Conservation (phyloP, 2,113 vertebrate species). For the human (Homo sapiens) region DNA sequence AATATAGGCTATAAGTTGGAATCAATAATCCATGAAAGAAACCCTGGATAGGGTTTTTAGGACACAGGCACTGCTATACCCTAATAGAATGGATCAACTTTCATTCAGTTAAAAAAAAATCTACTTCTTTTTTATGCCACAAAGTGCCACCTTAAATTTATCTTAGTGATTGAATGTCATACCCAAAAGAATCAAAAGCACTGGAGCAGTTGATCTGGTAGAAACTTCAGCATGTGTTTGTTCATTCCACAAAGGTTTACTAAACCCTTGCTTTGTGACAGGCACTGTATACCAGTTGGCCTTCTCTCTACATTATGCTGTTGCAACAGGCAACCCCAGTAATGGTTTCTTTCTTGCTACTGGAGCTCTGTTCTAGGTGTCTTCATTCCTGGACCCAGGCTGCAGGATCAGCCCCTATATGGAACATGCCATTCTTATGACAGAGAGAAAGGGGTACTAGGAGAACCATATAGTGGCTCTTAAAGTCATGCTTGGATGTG, state of each 20-base stretch:
- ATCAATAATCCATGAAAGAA: not conserved
- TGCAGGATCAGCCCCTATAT: not conserved
- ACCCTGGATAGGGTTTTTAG: not conserved
- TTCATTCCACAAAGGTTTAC: not conserved
- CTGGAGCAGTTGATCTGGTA: not conserved
- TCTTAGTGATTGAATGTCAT: not conserved
- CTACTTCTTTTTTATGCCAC: not conserved
- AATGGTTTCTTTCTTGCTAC: not conserved
- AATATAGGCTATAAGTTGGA: not conserved
- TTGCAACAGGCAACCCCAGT: not conserved
- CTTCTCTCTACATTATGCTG: not conserved
- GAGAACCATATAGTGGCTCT: not conserved
- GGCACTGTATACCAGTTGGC: not conserved
- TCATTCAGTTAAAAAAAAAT: not conserved
- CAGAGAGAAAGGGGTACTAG: not conserved
- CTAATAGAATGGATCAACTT: not conserved
- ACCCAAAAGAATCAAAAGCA: not conserved
- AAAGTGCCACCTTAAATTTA: conserved; percentile 12
- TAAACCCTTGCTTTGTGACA: not conserved
- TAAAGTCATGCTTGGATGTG: not conserved
- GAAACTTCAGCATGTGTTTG: not conserved
- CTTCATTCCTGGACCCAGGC: not conserved
- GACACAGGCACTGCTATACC: not conserved
- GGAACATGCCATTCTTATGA: not conserved
- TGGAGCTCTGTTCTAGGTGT: not conserved